These are phyloP conservation scores for Steinernema feltiae DNA, from an alignment of 1,140 invertebrate genomes.

Conservation along the genomic window DNA sequence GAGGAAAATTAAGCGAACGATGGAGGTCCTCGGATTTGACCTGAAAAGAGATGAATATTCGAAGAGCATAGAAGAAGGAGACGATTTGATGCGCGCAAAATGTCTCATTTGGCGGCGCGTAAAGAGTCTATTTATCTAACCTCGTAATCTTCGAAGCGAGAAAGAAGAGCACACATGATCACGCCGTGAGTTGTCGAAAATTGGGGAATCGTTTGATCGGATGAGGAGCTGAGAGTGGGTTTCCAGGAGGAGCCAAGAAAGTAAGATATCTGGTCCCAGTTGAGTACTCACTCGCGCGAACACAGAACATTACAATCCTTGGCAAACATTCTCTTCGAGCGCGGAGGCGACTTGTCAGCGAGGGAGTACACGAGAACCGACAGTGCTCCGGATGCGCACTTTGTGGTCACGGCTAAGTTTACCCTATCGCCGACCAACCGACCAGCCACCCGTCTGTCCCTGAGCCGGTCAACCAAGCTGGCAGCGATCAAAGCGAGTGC, in stretches of 20 bases:
- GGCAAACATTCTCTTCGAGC: background rate
- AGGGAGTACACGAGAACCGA: background rate
- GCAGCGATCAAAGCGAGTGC: background rate
- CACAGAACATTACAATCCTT: slow-evolving; percentile 9
- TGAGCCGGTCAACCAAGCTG: background rate
- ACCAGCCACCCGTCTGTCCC: no score
- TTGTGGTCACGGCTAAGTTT: slow-evolving; percentile 7
- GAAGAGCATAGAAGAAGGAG: background rate
- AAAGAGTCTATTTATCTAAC: slow-evolving; percentile 15
- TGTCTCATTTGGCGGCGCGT: background rate
- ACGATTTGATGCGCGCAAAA: slow-evolving; percentile 12
- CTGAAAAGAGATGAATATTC: slow-evolving; percentile 2
- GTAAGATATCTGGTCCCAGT: background rate
- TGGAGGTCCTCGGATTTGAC: background rate
- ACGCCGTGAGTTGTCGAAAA: background rate
- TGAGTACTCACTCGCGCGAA: background rate
- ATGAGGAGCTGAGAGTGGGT: background rate
- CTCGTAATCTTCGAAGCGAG: slow-evolving; percentile 6
- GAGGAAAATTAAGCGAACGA: background rate
- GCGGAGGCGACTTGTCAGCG: background rate
- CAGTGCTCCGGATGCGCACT: background rate
- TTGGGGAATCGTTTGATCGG: background rate
- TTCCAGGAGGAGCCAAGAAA: no score
- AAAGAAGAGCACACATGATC: background rate
- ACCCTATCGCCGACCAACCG: background rate